These are phyloP conservation scores for Asteroscopus sphinx DNA, from an alignment of 2,888 invertebrate species.

Conservation along the genomic window DNA sequence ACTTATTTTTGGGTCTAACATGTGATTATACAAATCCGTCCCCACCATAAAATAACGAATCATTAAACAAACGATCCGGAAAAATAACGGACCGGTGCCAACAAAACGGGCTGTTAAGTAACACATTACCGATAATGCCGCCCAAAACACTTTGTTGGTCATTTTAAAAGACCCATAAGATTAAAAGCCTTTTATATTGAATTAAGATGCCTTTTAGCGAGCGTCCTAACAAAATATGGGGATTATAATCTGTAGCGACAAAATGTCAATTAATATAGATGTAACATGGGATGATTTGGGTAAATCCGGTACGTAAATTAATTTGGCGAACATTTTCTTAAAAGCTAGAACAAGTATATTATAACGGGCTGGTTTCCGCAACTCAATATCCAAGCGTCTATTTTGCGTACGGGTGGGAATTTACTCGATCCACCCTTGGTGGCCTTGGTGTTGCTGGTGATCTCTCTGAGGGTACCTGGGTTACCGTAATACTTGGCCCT, in stretches of 20 bases:
- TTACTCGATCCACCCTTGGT: no score
- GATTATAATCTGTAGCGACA: constrained; percentile 8
- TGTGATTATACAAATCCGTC: no score
- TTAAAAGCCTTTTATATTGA: constrained; percentile 47
- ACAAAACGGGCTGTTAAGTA: constrained; percentile 28
- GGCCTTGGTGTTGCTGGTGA: no score
- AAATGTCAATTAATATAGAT: constrained; percentile 19
- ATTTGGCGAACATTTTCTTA: neutral
- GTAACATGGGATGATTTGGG: constrained; percentile 7
- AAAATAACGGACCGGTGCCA: constrained; percentile 19
- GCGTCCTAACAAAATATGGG: constrained; percentile 36
- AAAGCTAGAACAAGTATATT: no score
- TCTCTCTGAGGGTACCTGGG: no score
- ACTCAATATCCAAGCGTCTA: no score
- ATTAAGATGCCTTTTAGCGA: constrained; percentile 42
- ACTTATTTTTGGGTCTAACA: no score
- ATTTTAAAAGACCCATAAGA: constrained; percentile 20
- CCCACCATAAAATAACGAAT: constrained; percentile 22
- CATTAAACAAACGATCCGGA: constrained; percentile 31
- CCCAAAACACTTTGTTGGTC: constrained; percentile 42
- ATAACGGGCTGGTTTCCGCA: no score
- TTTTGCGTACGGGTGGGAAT: no score
- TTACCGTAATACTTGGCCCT: no score
- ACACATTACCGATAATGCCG: constrained; percentile 46
- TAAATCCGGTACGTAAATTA: neutral